Evolutionary conservation across 2,113 vertebrate species (phyloP), one percentile per base, ranked within the genome.

Genomic region (Sprattus sprattus): DNA sequence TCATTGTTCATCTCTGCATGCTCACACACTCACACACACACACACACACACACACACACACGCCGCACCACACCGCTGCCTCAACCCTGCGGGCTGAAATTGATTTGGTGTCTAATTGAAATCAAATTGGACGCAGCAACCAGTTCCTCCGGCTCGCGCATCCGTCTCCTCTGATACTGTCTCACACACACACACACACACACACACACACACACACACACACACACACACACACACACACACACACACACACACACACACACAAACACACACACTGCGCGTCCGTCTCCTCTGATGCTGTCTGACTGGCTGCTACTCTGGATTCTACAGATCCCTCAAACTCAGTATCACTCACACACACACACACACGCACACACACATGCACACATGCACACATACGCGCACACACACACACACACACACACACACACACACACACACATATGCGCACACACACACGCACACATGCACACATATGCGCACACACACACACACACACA

Each of bases 51-150:
- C n/a, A n/a, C n/a, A n/a, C n/a, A n/a, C n/a, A n/a, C n/a, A n/a
- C n/a, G 16, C 52, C 64, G 82, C 28, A 39, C 82, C 45, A 82
- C n/a, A 10, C 39, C 39, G 39, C n/a, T n/a, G 49, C 75, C 87
- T 86, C 45, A 28, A 71, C 67, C 83, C 45, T 82, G 49, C 81
- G n/a, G 83, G 85, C 86, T 90, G 86, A 89, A 88, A 89, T 83
- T 84, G 85, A 90, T 90, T 87, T 89, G 71, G 81, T 88, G 81
- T 88, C 87, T 89, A 86, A 89, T 90, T 83, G 84, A 88, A 87
- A 89, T 86, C 67, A 89, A 89, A 89, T 88, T 88, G 83, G 86
- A 87, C 82, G 44, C 84, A 87, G 84, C 85, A 60, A 88, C 83
- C 47, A 39, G 82, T 89, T 67, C 88, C 83, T 90, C 82, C 13